Evolutionary conservation across 1,140 invertebrate genomes (phyloP), one percentile per base, ranked within the genome.

Genomic region (Drosophila pseudoananassae): DNA sequence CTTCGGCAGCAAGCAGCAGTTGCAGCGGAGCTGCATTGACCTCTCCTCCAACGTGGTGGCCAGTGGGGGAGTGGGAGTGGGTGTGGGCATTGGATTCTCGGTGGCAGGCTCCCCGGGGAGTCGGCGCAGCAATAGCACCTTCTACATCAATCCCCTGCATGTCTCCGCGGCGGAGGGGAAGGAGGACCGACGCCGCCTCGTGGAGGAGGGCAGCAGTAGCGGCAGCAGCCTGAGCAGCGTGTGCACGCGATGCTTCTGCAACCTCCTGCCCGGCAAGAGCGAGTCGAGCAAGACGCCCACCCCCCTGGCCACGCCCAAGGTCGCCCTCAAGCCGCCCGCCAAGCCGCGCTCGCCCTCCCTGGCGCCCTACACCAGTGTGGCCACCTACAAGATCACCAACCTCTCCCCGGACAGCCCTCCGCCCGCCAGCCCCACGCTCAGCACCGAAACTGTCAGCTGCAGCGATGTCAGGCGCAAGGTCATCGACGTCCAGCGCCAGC

Each of bases 11-110:
- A 82, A 88, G 15, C 91, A 92, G 55, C 91, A 92, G 52, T 88
- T 91, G 59, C 91, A 92, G 60, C 66, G 82, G 43, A 92, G 91
- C 46, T 92, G 91, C 64, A 75, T 92, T 25, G 91, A 92, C 68
- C 79, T 92, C 3, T 77, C 81, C 52, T 53, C 59, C 1, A 57
- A 15, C 1, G 33, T 36, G 1, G 31, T 45, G 10, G 71, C n/a
- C n/a, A 36, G 36, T 10, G 58, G 36, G 0, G 52, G 23, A 0
- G 43, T 58, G 3, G 59, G 52, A 38, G 69, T 53, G 2, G 54
- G 45, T 1, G 47, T 66, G 43, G 70, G 55, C 4, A 40, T 52
- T 17, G 68, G 60, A 0, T 33, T 59, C 17, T 68, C 36, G 14
- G 20, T 15, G n/a, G 14, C 51, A 9, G 51, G 33, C n/a, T 43